These are phyloP conservation scores for Cephus pulcher DNA, from an alignment of 2,888 invertebrate genomes.

Conservation along the genomic window DNA sequence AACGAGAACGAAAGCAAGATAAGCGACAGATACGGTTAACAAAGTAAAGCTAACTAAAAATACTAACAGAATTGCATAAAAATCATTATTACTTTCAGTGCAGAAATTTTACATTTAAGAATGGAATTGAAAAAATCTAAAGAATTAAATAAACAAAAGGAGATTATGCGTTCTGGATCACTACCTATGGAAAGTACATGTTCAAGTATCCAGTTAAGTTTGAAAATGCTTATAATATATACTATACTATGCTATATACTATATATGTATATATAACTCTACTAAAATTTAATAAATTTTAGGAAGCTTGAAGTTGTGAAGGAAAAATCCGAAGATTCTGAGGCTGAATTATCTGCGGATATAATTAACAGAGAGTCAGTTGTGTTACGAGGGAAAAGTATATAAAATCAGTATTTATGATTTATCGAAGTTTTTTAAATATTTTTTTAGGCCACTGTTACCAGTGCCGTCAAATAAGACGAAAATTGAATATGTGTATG, in stretches of 20 bases:
- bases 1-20: constrained; percentile 12
- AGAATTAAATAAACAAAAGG: constrained; percentile 9
- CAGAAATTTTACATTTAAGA: constrained; percentile 25
- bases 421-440: neutral
- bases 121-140: constrained; percentile 23
- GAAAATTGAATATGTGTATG: constrained; percentile 30
- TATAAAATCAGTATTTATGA: neutral
- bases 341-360: neutral
- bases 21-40: constrained; percentile 16
- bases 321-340: neutral
- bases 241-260: too few relatives aligned
- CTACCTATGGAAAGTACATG: neutral
- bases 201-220: neutral
- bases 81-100: constrained; percentile 15
- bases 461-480: constrained; percentile 18
- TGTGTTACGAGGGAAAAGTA: neutral
- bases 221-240: neutral
- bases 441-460: neutral
- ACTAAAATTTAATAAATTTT: neutral
- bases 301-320: neutral
- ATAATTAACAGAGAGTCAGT: neutral
- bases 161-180: neutral
- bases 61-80: neutral
- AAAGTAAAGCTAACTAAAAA: constrained; percentile 19
- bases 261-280: neutral